phyloP scores from a whole-genome alignment of 2,113 vertebrate genomes.

The Climacteris rufus region DNA sequence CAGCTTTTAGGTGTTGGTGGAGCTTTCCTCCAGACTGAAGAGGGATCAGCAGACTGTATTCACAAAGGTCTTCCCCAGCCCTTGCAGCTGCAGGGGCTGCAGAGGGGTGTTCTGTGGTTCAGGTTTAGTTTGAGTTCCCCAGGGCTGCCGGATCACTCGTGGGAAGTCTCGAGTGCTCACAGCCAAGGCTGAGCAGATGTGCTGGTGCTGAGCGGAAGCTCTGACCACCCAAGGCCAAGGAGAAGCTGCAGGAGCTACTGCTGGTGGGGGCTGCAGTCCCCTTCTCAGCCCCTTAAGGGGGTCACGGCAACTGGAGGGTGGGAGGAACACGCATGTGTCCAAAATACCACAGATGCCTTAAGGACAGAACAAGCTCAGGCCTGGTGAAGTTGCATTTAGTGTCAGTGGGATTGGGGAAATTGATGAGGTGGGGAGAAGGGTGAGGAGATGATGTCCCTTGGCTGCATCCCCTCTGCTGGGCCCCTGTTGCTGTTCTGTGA shows the following conservation, averaged over 20 bases:
- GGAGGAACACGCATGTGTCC: not conserved
- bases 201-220: not conserved
- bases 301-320: not conserved
- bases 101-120: not conserved
- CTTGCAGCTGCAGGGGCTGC: not conserved
- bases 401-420: not conserved
- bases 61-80: not conserved
- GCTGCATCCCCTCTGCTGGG: not conserved
- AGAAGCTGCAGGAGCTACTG: not conserved
- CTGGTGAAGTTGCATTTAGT: not conserved
- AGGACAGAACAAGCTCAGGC: not conserved
- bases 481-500: fast-evolving
- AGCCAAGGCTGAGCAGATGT: not conserved
- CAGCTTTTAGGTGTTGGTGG: not conserved
- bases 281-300: not conserved
- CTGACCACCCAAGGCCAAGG: not conserved
- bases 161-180: fast-evolving
- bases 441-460: fast-evolving
- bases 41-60: not conserved
- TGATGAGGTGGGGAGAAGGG: not conserved
- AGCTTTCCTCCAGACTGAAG: not conserved
- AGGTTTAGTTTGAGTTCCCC: not conserved
- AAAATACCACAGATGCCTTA: not conserved
- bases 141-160: fast-evolving
- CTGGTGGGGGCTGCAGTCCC: not conserved